Base-by-base conservation (phyloP, 2,113 vertebrate species). In the Fulmarus glacialis region DNA sequence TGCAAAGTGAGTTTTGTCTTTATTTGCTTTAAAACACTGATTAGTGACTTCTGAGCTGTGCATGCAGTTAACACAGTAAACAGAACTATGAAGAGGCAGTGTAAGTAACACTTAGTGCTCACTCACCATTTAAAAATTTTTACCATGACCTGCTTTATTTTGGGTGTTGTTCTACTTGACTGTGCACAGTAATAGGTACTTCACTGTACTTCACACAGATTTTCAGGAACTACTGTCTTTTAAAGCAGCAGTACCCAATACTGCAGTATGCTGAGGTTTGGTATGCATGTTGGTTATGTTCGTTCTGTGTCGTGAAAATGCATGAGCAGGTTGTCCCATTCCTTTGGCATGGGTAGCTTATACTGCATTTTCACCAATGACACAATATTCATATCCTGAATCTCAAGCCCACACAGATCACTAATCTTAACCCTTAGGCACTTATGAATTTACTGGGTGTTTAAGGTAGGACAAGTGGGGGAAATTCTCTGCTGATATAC, bases 161-260 rank as follows among this genome's bases (percentile, higher is more conserved):
- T 87, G 27, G 36, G 5, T 42, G 22, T 17, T 81, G 34, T 86
- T 93, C 58, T 77, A 38, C 72, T 68, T 8, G 5, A 10, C 21
- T 68, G 40, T 68, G 30, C 20, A 52, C 23, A 59, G 53, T 52
- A 80, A 60, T n/a, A 89, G 29, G 24, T 29, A 21, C 12, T 86
- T 92, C n/a, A 63, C 32, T 47, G 58, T 64, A 70, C 24, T 84
- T 84, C 34, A 58, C 15, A 36, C 6, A 78, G 45, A 56, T 66
- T 93, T 89, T 77, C 30, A 87, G 38, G 78, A 85, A 95, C 79
- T 43, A 22, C 7, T 74, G 26, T 38, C 47, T 47, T 85, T 79
- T 90, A 88, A 72, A 89, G 26, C 26, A 71, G 8, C 22, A 82
- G 24, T 27, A 81, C n/a, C 14, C 8, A 11, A 24, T 45, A 42